Evolutionary conservation across 2,888 invertebrate genomes (phyloP).

Genomic region (Epinotia bilunana): DNA sequence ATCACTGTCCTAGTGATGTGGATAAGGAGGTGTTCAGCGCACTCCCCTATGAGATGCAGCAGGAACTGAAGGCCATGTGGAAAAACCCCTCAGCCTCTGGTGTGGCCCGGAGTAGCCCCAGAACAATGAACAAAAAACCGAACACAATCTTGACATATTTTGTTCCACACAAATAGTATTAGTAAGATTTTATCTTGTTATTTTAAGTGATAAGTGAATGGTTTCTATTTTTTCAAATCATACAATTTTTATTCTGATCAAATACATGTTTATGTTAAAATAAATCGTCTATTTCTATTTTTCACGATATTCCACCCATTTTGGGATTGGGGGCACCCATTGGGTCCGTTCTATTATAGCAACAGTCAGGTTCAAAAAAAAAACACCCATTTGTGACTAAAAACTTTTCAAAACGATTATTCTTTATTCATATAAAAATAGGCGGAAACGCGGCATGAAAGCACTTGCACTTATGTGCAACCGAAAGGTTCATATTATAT

Average conservation of each 20-base stretch:
- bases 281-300: conserved; percentile 50
- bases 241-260: conserved; percentile 84
- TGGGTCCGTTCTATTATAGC: too few species aligned
- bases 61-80: conserved; percentile 89
- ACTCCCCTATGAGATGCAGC: conserved; percentile 88
- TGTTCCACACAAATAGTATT: conserved; percentile 87
- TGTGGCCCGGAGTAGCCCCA: conserved; percentile 73
- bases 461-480: too few species aligned
- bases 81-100: conserved; percentile 79
- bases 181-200: conserved; percentile 81
- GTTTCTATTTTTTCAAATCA: conserved; percentile 85
- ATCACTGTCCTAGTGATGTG: conserved; percentile 87
- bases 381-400: too few species aligned
- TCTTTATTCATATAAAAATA: too few species aligned
- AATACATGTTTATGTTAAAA: conserved; percentile 83
- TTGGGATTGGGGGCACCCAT: too few species aligned
- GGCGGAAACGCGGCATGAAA: too few species aligned
- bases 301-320: too few species aligned
- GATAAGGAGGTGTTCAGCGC: conserved; percentile 89
- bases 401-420: too few species aligned
- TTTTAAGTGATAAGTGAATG: conserved; percentile 83
- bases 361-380: too few species aligned
- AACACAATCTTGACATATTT: conserved; percentile 89
- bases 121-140: conserved; percentile 83
- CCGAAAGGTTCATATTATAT: too few species aligned